These are phyloP conservation scores for Netelia melanura DNA, from an alignment of 2,888 invertebrate species.

Conservation along the genomic window DNA sequence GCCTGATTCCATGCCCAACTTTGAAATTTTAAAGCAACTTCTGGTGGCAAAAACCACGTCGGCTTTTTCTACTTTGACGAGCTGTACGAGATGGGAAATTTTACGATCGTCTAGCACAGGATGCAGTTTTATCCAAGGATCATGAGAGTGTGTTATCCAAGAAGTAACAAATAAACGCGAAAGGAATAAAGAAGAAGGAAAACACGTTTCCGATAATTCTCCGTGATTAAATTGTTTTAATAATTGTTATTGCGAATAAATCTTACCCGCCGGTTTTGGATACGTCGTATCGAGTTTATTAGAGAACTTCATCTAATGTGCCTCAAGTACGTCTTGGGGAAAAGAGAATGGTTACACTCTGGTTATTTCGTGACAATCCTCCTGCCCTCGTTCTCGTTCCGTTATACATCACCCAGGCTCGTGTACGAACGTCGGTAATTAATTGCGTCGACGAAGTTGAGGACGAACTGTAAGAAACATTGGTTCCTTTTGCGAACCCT, in stretches of 20 bases:
- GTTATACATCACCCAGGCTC: slow-evolving; percentile 77
- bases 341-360: slow-evolving; percentile 4
- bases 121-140: no score
- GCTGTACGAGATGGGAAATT: no score
- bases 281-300: slow-evolving; percentile 43
- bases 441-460: slow-evolving; percentile 71
- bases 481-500: slow-evolving; percentile 67
- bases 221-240: not conserved
- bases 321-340: slow-evolving; percentile 8
- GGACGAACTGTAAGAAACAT: slow-evolving; percentile 69
- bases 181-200: no score
- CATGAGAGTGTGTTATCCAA: no score
- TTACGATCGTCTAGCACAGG: no score
- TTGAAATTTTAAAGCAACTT: slow-evolving; percentile 29
- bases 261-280: not conserved
- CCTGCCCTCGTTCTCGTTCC: slow-evolving; percentile 37
- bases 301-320: slow-evolving; percentile 23
- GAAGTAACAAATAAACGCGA: no score
- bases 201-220: no score
- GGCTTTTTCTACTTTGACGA: no score
- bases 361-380: slow-evolving; percentile 63
- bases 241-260: not conserved
- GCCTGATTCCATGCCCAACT: slow-evolving; percentile 34
- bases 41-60: not conserved
- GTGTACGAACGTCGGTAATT: slow-evolving; percentile 78